Evolutionary conservation across 2,888 invertebrate species (phyloP), one percentile per base, ranked within the genome.

Genomic region (Parascotia fuliginaria): DNA sequence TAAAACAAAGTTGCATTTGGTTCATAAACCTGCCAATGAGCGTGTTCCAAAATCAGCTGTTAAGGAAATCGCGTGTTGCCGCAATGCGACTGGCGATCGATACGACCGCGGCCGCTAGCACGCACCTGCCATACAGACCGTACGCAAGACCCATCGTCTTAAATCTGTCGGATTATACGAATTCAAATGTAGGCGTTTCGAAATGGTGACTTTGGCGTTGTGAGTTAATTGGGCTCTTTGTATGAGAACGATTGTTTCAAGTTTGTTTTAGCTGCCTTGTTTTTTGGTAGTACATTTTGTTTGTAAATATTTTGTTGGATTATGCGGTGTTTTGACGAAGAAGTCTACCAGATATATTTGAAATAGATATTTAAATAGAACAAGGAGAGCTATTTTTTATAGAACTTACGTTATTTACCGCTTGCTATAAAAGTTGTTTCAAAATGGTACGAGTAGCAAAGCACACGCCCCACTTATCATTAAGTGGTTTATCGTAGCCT

Each of bases 1-100:
- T 53, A 42, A 9, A 38, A 39, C 43, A 46, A 54, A 71, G 64
- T 72, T 61, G 61, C 60, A 65, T 60, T 62, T 55, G 43, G 53
- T 28, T 46, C 62, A 61, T 58, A 62, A 64, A 57, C 58, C 44
- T 56, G 60, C 51, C 61, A 48, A 57, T 62, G 60, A 65, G 58
- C 60, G 69, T 60, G 62, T 63, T 60, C 62, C 65, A 55, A 75
- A 81, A 81, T 82, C 80, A 82, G 82, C 81, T 80, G 81, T 75
- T 71, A 55, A 67, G 69, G 62, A 67, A 68, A 69, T 76, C 71
- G 74, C 79, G 78, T 75, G 77, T 55, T 79, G 69, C 74, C 82
- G 83, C 83, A 83, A 55, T 83, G 83, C 83, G 83, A 72, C 79
- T 72, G 51, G 41, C 67, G 83, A 83, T 84, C 84, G 74, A 85